Conservation (phyloP, 2,113 vertebrate genomes). For the Mustela nigripes region DNA sequence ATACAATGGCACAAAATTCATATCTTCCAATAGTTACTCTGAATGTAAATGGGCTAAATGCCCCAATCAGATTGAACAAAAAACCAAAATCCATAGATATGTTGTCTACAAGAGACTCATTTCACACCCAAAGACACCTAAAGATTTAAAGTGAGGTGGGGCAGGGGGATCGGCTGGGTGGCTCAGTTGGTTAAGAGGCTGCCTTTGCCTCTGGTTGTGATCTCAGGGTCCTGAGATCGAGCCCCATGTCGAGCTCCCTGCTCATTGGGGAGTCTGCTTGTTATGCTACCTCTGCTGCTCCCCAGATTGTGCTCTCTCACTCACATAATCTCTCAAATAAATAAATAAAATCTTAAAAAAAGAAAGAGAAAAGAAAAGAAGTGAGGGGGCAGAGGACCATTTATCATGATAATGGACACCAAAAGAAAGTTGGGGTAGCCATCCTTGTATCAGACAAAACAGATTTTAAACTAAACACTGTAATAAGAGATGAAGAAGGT, state of each 20-base stretch:
- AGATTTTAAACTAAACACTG: too few species aligned
- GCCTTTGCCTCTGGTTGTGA: neutral
- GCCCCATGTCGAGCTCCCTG: too few species aligned
- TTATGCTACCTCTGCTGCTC: neutral
- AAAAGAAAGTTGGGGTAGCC: too few species aligned
- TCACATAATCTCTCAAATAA: neutral
- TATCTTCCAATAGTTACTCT: neutral
- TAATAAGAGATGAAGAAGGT: too few species aligned
- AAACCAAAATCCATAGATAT: neutral
- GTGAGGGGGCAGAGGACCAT: too few species aligned
- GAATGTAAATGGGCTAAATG: neutral
- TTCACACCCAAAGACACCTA: neutral
- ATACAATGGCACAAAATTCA: neutral
- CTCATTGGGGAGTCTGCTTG: neutral
- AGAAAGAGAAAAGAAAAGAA: neutral
- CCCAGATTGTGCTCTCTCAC: too few species aligned
- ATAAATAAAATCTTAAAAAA: neutral
- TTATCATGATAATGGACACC: too few species aligned
- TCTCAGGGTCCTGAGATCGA: neutral
- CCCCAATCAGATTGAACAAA: neutral
- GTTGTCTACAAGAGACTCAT: neutral
- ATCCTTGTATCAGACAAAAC: too few species aligned
- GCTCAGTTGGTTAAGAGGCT: neutral
- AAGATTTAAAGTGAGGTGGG: neutral
- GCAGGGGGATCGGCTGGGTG: neutral